Conservation (phyloP, 1,140 invertebrate genomes). For the Drosophila lacteicornis region DNA sequence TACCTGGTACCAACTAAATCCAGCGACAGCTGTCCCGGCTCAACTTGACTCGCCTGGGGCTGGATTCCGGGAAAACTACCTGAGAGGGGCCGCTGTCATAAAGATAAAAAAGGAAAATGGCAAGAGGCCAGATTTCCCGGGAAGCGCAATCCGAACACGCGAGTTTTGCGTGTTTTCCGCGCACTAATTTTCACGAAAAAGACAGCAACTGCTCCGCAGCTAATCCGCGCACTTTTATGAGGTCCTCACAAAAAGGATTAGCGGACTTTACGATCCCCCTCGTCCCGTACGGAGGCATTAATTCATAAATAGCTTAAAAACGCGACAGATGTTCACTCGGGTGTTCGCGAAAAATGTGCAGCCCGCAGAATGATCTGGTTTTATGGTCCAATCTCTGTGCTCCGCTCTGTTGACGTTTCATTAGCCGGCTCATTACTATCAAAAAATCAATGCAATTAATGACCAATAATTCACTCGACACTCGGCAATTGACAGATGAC, state of each 20-base stretch:
- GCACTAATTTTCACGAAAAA: constrained; percentile 63
- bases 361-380: background rate
- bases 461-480: constrained; percentile 26
- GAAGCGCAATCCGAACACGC: constrained; percentile 62
- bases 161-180: constrained; percentile 76
- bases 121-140: constrained; percentile 36
- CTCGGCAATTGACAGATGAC: constrained; percentile 24
- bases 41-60: constrained; percentile 32
- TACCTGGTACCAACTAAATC: constrained; percentile 17
- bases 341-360: background rate
- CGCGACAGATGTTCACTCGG: constrained; percentile 53
- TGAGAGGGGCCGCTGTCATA: background rate
- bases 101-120: constrained; percentile 34
- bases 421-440: constrained; percentile 35
- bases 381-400: background rate
- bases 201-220: constrained; percentile 14
- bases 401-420: constrained; percentile 30
- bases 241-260: constrained; percentile 61
- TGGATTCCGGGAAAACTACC: constrained; percentile 42
- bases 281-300: constrained; percentile 44
- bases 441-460: constrained; percentile 51
- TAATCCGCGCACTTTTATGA: constrained; percentile 55
- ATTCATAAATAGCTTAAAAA: constrained; percentile 80
- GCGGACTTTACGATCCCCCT: constrained; percentile 49
- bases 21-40: constrained; percentile 31